Conservation (phyloP, 2,113 vertebrate genomes). For the Ceyx margarethae region DNA sequence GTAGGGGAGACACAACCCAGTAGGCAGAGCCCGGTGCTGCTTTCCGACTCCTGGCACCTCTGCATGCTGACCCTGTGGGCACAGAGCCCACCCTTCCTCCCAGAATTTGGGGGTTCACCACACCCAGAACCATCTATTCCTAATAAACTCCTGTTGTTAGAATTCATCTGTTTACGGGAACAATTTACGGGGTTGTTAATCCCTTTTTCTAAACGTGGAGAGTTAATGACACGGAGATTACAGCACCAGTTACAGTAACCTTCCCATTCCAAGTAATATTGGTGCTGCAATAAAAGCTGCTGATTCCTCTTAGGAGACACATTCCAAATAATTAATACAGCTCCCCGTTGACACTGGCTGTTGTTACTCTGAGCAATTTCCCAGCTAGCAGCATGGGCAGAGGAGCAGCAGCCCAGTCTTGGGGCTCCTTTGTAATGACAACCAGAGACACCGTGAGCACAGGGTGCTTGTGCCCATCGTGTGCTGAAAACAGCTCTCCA, state of each 20-base stretch:
- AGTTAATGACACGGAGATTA: conserved; percentile 81
- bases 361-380: conserved; percentile 70
- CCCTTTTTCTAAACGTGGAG: conserved; percentile 74
- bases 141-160: conserved; percentile 48
- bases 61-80: too few species aligned
- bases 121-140: conserved; percentile 1
- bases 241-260: conserved; percentile 74
- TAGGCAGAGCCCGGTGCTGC: neutral
- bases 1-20: neutral
- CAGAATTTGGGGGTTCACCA: neutral
- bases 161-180: conserved; percentile 68
- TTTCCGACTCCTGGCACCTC: neutral
- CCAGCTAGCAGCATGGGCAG: conserved; percentile 40
- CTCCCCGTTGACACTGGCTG: conserved; percentile 74
- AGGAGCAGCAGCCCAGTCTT: conserved; percentile 5
- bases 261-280: conserved; percentile 77
- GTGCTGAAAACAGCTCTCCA: conserved; percentile 40
- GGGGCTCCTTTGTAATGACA: conserved; percentile 57
- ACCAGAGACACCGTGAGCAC: conserved; percentile 49
- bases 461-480: conserved; percentile 28
- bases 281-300: conserved; percentile 72
- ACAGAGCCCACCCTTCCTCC: too few species aligned
- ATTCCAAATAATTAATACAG: conserved; percentile 83
- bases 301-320: conserved; percentile 79
- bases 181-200: conserved; percentile 75